Evolutionary conservation across 2,113 vertebrate species (phyloP).

Genomic region (Tinamus guttatus): DNA sequence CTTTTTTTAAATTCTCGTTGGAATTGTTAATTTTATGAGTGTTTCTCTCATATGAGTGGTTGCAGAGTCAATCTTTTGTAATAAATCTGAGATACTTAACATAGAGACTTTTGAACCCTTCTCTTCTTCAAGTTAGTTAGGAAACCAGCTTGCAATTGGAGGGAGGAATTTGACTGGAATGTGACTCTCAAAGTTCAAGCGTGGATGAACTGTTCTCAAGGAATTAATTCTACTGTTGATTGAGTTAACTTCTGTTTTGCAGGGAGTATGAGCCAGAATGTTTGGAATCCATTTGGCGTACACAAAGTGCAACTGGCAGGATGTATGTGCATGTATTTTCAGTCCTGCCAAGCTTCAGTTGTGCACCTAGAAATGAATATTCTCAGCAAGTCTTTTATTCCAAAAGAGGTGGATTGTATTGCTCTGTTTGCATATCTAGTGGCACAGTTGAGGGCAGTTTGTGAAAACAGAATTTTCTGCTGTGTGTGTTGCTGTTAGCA

Average conservation of each 20-base stretch:
- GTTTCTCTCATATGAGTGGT: background rate
- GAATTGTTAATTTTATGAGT: background rate
- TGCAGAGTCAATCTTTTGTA: background rate
- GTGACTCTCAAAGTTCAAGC: background rate
- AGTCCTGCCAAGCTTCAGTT: background rate
- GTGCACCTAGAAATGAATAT: background rate
- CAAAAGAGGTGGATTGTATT: background rate
- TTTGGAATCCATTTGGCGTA: background rate
- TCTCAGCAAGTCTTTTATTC: background rate
- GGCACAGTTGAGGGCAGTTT: background rate
- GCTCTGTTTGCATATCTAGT: background rate
- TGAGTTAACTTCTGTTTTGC: background rate
- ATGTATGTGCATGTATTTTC: background rate
- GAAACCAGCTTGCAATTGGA: background rate
- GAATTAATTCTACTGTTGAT: slow-evolving; percentile 42
- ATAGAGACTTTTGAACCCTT: background rate
- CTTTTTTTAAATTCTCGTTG: background rate
- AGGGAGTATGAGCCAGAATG: background rate
- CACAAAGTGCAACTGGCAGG: background rate
- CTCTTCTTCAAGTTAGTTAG: background rate
- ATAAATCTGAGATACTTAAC: background rate
- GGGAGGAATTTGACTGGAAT: background rate
- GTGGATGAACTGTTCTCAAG: slow-evolving; percentile 13
- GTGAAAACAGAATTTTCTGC: background rate
- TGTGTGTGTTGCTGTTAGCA: background rate